Percentiles rank a stretch among this genome's conserved stretches.
Evolutionary conservation across 2,797 vertebrate species (phyloP).

Genomic region (Molossus alvarezi): DNA sequence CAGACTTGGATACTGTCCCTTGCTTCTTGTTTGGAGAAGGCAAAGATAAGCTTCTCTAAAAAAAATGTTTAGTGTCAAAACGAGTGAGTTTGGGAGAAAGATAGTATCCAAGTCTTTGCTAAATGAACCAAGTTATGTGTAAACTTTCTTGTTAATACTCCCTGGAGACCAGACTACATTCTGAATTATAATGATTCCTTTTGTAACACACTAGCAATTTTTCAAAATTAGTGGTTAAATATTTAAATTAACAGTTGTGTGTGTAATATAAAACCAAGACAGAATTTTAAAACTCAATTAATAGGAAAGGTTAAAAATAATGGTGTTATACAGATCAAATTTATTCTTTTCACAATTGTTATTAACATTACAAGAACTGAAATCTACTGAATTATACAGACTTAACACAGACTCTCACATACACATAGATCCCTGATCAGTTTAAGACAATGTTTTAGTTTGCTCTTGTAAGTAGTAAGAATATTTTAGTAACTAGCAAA

Average conservation of each 20-base stretch:
- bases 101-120: constrained; percentile 62
- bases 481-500: constrained; percentile 74
- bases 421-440: constrained; percentile 90
- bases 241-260: constrained; percentile 85
- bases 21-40: constrained; percentile 72
- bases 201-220: constrained; percentile 77
- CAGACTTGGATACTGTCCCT: neutral
- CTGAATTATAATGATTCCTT: constrained; percentile 79
- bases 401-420: constrained; percentile 84
- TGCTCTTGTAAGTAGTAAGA: constrained; percentile 70
- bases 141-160: constrained; percentile 79
- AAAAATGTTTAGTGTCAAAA: constrained; percentile 81
- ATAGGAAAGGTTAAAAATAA: constrained; percentile 86
- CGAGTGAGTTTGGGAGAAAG: constrained; percentile 80
- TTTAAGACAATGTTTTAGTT: constrained; percentile 87
- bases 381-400: constrained; percentile 87
- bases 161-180: constrained; percentile 69
- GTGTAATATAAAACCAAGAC: constrained; percentile 85
- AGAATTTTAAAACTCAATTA: constrained; percentile 85
- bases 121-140: constrained; percentile 67
- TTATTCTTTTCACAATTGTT: constrained; percentile 82
- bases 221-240: constrained; percentile 86
- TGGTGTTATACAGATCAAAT: constrained; percentile 84
- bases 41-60: constrained; percentile 75
- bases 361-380: constrained; percentile 84